Base-by-base conservation (phyloP, 2,797 vertebrate species). In the Naso thynnoides region DNA sequence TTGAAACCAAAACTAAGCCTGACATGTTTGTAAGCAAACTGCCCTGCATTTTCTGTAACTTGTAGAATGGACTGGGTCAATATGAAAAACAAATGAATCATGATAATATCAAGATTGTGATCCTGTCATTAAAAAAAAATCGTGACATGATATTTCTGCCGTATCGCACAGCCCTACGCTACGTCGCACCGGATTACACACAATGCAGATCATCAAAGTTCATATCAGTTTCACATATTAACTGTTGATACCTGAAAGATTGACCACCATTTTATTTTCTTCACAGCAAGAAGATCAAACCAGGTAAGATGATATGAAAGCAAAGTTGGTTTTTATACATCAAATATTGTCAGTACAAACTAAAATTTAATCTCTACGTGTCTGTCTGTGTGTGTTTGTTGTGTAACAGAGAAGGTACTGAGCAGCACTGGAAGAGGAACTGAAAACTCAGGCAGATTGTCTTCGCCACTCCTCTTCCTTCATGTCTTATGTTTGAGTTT, bases 331-430 rank as follows among this genome's bases (percentile, higher is more conserved):
- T n/a, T 41, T 23, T 47, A 21, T 41, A 66, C 6, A 26, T 23
- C 0, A 4, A 23, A 14, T 0, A 2, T 1, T 13, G 39, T 50
- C 2, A 45, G 1, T 62, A 10, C 9, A 36, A 50, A 36, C 18
- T 24, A 11, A 13, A 58, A 1, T 29, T 57, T 62, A 4, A 67
- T 59, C 6, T 67, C 3, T 74, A 1, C 50, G 19, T 54, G n/a
- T 70, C 8, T 54, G 18, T 49, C 5, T 47, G n/a, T 47, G 21
- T 78, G 19, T 65, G 13, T 55, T 19, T 42, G 57, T 23, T 45
- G 57, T 74, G 53, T 76, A 90, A 87, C 81, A 65, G 14, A 91
- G 82, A 39, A 86, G 79, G 3, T 90, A 88, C 81, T 92, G 78
- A 91, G 57, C 27, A 48, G 62, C 4, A 11, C 4, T 4, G 11